A percentile compares a stretch with the other conserved stretches of the same genome.
phyloP scores from a whole-genome alignment of 2,113 vertebrate species.

The Triplophysa tibetana region DNA sequence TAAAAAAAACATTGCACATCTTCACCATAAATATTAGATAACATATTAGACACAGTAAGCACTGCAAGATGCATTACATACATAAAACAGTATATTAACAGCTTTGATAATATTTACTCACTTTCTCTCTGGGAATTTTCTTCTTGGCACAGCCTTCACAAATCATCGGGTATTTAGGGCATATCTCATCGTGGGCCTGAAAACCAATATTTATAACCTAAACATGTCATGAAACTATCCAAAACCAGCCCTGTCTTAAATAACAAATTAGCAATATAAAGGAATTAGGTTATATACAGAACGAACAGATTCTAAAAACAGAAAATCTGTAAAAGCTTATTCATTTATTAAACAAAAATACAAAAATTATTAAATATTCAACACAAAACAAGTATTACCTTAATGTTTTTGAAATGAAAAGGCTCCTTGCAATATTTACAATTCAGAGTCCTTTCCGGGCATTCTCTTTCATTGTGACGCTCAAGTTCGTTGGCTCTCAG shows the following conservation, averaged over 20 bases:
- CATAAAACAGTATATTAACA: not conserved
- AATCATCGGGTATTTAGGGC: constrained; percentile 89
- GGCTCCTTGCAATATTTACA: constrained; percentile 81
- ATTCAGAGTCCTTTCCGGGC: constrained; percentile 80
- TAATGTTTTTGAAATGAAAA: constrained; percentile 75
- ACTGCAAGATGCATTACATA: not conserved
- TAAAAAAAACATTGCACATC: not conserved
- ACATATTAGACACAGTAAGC: no score
- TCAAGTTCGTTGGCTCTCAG: constrained; percentile 81
- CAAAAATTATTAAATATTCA: not conserved
- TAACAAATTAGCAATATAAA: not conserved
- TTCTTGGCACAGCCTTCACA: constrained; percentile 92
- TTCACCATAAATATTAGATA: no score
- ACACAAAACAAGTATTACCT: constrained; percentile 64
- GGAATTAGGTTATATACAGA: no score
- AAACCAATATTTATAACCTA: constrained; percentile 32
- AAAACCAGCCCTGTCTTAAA: not conserved
- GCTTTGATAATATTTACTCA: constrained; percentile 51
- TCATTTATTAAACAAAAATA: no score
- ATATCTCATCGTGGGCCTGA: constrained; percentile 89
- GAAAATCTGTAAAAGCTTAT: no score
- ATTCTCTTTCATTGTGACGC: constrained; percentile 79
- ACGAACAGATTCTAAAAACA: no score
- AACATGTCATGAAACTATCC: not conserved
- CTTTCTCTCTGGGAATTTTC: constrained; percentile 91